Evolutionary conservation across 2,888 invertebrate genomes (phyloP), one percentile per base, ranked within the genome.

Genomic region (Crepidodera aurea): DNA sequence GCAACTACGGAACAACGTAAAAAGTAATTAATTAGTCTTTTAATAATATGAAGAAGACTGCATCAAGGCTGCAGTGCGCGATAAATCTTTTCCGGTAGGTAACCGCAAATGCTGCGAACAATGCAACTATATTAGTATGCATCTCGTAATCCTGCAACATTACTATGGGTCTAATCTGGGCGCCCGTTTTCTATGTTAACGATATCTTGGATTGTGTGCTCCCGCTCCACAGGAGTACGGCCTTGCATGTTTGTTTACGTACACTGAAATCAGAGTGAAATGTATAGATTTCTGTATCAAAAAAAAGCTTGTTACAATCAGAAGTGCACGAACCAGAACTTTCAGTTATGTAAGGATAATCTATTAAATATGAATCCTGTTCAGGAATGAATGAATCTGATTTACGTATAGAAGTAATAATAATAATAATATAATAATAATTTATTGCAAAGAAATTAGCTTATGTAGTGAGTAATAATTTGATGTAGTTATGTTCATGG

Each of bases 121-220:
- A 58, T 40, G 54, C 58, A 25, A 53, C 40, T 39, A 57, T 62
- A 59, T 62, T 58, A 58, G 54, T 18, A 58, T 54, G 29, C 58
- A 53, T 27, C 18, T 62, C 62, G 53, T 62, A 62, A 62, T 57
- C 62, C 51, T 37, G 46, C 19, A 56, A 60, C 55, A 56, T 56
- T 61, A 56, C 40, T 51, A 25, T 19, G 29, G 29, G 55, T 19
- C 44, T 56, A 46, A 56, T 56, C 55, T 29, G 16, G 25, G 44
- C 19, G 55, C 44, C 19, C 15, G 34, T 22, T 56, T 53, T 46
- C 13, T 19, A 46, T 46, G 55, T 40, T 46, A 15, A 32, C 32
- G 46, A 56, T 56, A 56, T 53, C 53, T 39, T 40, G 39, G 12
- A 25, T 53, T 53, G 12, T 51, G 6, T 29, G 34, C 19, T 34